These are phyloP conservation scores for Mayetiola destructor DNA, from an alignment of 2,888 invertebrate genomes.

Conservation along the genomic window DNA sequence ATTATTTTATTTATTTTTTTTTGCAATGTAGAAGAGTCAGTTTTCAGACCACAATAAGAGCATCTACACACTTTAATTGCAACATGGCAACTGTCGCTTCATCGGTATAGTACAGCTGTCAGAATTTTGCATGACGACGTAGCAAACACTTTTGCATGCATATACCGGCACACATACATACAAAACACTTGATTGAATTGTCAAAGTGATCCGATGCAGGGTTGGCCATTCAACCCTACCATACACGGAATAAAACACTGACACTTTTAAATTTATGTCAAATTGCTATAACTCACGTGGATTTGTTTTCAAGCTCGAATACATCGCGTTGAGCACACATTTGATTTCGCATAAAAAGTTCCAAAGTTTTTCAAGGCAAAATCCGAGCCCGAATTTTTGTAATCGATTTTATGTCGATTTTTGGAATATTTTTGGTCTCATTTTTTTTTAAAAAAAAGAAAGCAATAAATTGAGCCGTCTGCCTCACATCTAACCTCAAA, in stretches of 20 bases:
- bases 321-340: background rate
- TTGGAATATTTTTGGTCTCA: too few relatives aligned
- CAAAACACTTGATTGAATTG: background rate
- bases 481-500: background rate
- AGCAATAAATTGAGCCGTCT: background rate
- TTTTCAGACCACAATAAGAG: background rate
- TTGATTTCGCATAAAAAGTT: too few relatives aligned
- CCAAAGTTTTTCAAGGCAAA: too few relatives aligned
- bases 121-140: background rate
- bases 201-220: background rate
- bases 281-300: conserved; percentile 1
- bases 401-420: too few relatives aligned
- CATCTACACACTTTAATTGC: background rate
- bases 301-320: conserved; percentile 11
- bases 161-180: background rate
- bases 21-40: too few relatives aligned
- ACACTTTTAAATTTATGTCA: background rate
- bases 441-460: too few relatives aligned
- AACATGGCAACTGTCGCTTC: conserved; percentile 6
- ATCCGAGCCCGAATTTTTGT: too few relatives aligned
- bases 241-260: background rate
- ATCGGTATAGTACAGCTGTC: background rate
- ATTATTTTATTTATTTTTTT: too few relatives aligned
- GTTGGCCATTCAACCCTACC: background rate
- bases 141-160: background rate